Percentiles rank a stretch among this genome's conserved stretches.
These are phyloP conservation scores for Pelvicachromis taeniatus DNA, from an alignment of 2,113 vertebrate genomes.

Conservation along the genomic window DNA sequence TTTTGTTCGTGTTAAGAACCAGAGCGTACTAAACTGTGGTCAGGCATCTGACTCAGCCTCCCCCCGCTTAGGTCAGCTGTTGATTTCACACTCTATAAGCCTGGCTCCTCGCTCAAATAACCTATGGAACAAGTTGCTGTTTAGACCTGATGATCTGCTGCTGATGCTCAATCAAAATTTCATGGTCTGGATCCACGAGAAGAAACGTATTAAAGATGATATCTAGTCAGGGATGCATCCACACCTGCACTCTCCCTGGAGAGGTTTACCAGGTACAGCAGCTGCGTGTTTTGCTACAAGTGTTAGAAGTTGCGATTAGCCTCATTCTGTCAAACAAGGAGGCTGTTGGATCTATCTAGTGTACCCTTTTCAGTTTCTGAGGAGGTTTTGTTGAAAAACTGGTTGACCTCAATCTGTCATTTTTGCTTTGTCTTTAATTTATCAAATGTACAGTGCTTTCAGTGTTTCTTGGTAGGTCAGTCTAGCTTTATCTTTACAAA, in stretches of 20 bases:
- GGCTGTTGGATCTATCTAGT: neutral
- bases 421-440: conserved; percentile 6
- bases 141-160: neutral
- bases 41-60: conserved; percentile 22
- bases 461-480: neutral
- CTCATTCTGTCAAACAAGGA: conserved; percentile 57
- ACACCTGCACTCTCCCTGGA: conserved; percentile 49
- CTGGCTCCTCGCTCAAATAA: neutral
- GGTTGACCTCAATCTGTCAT: conserved; percentile 55
- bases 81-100: conserved; percentile 33
- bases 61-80: conserved; percentile 35
- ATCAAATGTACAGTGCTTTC: neutral
- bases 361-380: neutral
- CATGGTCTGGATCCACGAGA: neutral
- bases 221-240: conserved; percentile 51
- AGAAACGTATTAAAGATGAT: conserved; percentile 40
- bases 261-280: conserved; percentile 63
- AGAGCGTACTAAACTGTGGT: conserved; percentile 4
- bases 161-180: neutral
- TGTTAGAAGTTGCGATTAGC: conserved; percentile 27
- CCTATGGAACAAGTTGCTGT: neutral
- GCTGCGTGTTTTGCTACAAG: neutral
- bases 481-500: neutral
- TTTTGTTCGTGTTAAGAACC: conserved; percentile 1
- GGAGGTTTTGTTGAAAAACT: conserved; percentile 5